phyloP scores from a whole-genome alignment of 2,113 vertebrate species.

The Peromyscus leucopus region DNA sequence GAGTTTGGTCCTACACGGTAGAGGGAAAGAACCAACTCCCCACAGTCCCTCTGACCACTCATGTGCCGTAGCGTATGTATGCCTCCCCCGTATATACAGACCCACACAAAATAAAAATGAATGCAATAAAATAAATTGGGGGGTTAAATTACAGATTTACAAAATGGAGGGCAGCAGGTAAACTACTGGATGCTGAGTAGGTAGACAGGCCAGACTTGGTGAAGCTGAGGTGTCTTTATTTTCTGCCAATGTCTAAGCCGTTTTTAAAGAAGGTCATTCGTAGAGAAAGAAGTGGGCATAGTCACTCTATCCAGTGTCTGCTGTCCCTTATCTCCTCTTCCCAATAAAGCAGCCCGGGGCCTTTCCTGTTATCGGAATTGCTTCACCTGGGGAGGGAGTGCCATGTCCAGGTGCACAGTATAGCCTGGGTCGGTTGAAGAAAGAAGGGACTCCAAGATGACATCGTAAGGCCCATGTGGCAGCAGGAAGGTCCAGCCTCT shows the following conservation, averaged over 20 bases:
- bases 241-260: background rate
- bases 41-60: background rate
- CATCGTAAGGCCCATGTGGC: too few relatives aligned
- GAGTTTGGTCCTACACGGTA: background rate
- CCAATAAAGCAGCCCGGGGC: background rate
- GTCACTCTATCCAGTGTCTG: rapidly evolving
- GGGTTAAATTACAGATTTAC: background rate
- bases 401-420: too few relatives aligned
- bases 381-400: background rate
- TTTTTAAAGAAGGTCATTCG: background rate
- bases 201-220: background rate
- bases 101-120: background rate
- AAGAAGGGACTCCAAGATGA: too few relatives aligned
- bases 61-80: too few relatives aligned
- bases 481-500: too few relatives aligned
- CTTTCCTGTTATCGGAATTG: background rate
- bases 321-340: background rate
- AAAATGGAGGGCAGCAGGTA: background rate
- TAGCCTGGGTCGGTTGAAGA: too few relatives aligned
- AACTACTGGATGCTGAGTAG: background rate
- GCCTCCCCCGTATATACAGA: background rate
- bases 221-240: background rate
- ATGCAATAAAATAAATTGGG: too few relatives aligned
- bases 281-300: background rate
- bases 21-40: background rate